Base-by-base conservation (phyloP, 30 jellyfish, hydroid and myxozoan genomes). In the Hydractinia symbiolongicarpus region DNA sequence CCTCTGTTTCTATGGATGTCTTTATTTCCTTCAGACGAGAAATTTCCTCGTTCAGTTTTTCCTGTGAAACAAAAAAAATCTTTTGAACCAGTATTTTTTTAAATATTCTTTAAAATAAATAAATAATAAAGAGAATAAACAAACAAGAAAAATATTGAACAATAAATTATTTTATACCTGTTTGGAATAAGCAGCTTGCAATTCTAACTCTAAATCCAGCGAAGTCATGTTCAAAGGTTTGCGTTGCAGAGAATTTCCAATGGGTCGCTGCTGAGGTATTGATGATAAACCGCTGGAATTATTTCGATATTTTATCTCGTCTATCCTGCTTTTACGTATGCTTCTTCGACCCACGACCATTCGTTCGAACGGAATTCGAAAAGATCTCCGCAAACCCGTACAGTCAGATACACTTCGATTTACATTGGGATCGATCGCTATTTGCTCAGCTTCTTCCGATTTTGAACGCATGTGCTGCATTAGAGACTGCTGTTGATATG, bases 371-470 rank as follows among this genome's bases (percentile, higher is more conserved):
- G 87, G 90, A 17, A 79, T 20, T 49, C 73, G 72, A 54, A 75
- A 75, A 75, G 83, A 75, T 61, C 83, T 61, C 53, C 83, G 87
- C 51, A 20, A 53, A 15, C 96, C 98, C 56, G 98, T 91, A 76
- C 98, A 91, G 77, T 91, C 98, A 16, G 98, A 91, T 5, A 87
- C 88, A 75, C 98, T 91, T 5, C 98, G 94, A 67, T 67, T 52
- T 9, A 66, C 72, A 51, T 67, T 81, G 21, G 86, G 50, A 10
- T 81, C 86, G 10, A 11, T 53, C 20, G 86, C 55, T 66, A 53
- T 52, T 52, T 75, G 90, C 49, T 72, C 88, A 20, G 57, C 53
- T 50, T 83, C 90, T 50, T 83, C 90, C 14, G 90, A 83, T 19
- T 58, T 53, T n/a, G 90, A 83, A 1, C 90, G 90, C 30, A 40